Evolutionary conservation across 2,888 invertebrate genomes (phyloP).

Genomic region (Platycheirus rosarum): DNA sequence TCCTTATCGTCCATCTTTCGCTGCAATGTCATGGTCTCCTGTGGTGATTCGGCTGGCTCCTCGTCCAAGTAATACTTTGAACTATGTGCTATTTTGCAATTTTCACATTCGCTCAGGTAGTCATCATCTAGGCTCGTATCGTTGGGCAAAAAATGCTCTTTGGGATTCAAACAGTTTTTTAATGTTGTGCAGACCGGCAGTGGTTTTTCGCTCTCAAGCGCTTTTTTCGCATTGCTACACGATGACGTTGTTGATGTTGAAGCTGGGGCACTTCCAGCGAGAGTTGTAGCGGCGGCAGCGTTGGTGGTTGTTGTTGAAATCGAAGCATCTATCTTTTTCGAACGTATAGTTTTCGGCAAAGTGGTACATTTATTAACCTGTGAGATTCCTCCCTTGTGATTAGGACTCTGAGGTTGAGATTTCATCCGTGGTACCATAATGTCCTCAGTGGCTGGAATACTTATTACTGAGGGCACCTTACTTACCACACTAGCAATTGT

Average conservation of each 20-base stretch:
- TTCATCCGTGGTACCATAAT: slow-evolving; percentile 62
- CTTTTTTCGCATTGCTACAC: slow-evolving; percentile 79
- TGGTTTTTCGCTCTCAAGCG: slow-evolving; percentile 78
- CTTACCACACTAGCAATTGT: slow-evolving; percentile 82
- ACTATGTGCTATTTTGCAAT: slow-evolving; percentile 90
- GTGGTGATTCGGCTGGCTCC: slow-evolving; percentile 84
- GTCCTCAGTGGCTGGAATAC: slow-evolving; percentile 79
- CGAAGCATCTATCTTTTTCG: slow-evolving; percentile 74
- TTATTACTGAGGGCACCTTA: slow-evolving; percentile 82
- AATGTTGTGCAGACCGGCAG: slow-evolving; percentile 82
- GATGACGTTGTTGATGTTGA: slow-evolving; percentile 76
- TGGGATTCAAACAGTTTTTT: slow-evolving; percentile 82
- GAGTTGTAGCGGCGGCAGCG: slow-evolving; percentile 13
- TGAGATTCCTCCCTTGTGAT: slow-evolving; percentile 48
- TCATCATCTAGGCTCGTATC: slow-evolving; percentile 85
- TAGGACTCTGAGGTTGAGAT: slow-evolving; percentile 69
- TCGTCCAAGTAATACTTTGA: slow-evolving; percentile 87
- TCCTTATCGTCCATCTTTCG: slow-evolving; percentile 83
- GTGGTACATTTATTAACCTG: slow-evolving; percentile 78
- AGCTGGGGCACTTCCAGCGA: slow-evolving; percentile 62
- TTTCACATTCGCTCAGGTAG: slow-evolving; percentile 92
- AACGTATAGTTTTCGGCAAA: slow-evolving; percentile 80
- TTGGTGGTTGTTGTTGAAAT: slow-evolving; percentile 56
- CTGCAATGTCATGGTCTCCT: slow-evolving; percentile 88
- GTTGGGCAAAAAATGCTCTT: slow-evolving; percentile 82